phyloP scores from a whole-genome alignment of 2,888 invertebrate genomes.

The Anodontia alba region DNA sequence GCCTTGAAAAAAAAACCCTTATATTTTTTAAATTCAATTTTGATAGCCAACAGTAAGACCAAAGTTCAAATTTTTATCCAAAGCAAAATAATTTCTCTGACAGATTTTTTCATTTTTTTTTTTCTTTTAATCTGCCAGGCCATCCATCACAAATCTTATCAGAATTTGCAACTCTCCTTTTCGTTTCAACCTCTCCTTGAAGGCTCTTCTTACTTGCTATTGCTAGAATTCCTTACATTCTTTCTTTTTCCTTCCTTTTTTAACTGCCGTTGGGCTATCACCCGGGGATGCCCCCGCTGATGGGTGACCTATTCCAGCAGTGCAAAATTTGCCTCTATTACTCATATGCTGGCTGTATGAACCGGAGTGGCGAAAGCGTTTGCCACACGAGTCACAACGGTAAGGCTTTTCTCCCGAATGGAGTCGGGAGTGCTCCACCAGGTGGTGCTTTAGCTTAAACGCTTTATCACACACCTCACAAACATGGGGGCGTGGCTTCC shows the following conservation, averaged over 20 bases:
- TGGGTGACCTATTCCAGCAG: slow-evolving; percentile 22
- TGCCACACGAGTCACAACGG: slow-evolving; percentile 65
- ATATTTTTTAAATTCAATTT: background rate
- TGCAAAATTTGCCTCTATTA: slow-evolving; percentile 60
- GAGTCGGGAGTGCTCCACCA: slow-evolving; percentile 70
- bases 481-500: slow-evolving; percentile 65
- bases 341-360: slow-evolving; percentile 73
- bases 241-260: slow-evolving; percentile 59
- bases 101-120: background rate
- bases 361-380: slow-evolving; percentile 72
- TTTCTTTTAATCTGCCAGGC: background rate
- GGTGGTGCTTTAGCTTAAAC: slow-evolving; percentile 72
- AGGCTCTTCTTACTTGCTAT: slow-evolving; percentile 43
- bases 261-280: slow-evolving; percentile 39
- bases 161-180: slow-evolving; percentile 2
- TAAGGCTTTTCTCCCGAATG: slow-evolving; percentile 71
- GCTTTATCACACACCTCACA: slow-evolving; percentile 73
- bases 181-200: slow-evolving; percentile 16
- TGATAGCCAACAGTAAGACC: no score
- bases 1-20: background rate
- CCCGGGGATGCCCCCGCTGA: slow-evolving; percentile 42
- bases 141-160: slow-evolving; percentile 3
- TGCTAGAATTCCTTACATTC: slow-evolving; percentile 59
- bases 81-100: no score
- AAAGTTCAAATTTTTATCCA: no score